Evolutionary conservation across 2,797 vertebrate species (phyloP), one percentile per base, ranked within the genome.

Genomic region (Periparus ater): DNA sequence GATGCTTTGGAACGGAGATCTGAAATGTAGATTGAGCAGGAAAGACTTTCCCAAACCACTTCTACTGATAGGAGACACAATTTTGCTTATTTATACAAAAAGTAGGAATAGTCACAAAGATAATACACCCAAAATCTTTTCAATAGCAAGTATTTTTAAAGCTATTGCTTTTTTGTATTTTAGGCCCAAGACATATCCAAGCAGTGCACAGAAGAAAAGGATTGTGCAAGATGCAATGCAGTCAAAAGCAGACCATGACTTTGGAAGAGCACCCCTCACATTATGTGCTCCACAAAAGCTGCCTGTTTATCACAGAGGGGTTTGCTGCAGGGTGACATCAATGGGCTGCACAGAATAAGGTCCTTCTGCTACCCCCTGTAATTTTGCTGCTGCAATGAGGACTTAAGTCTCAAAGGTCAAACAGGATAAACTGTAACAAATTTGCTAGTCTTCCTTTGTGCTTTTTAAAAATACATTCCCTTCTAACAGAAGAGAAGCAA

Each of bases 401-500:
- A 76, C 27, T 74, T 71, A 20, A 23, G 23, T 60, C 30, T 81
- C 76, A 83, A 88, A 90, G n/a, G 40, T 36, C 40, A 88, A 75
- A 42, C 7, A 13, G 11, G 25, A 57, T 44, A 88, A 91, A 85
- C 27, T 30, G 58, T 18, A 25, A 36, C 73, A 94, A 89, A 89
- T 63, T 48, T 34, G 4, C n/a, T 72, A 1, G 13, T 26, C 10
- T 14, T 60, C 17, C 32, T 85, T 17, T 20, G 19, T 1, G 0
- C 18, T 67, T 76, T 73, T 60, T 23, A 20, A 82, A 74, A 36
- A 83, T 14, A 80, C n/a, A 54, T 58, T 87, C 27, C 20, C 17
- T 54, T 57, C 57, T 85, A 91, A 86, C 13, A 71, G 87, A 91
- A 95, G 66, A 63, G 79, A 89, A 89, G 32, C 38, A 66, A 90